A percentile compares a stretch with the other conserved stretches of the same genome.
These are phyloP conservation scores for Apostichopus californicus DNA, from an alignment of 35 echinoderm and acorn worm genomes.

Conservation along the genomic window DNA sequence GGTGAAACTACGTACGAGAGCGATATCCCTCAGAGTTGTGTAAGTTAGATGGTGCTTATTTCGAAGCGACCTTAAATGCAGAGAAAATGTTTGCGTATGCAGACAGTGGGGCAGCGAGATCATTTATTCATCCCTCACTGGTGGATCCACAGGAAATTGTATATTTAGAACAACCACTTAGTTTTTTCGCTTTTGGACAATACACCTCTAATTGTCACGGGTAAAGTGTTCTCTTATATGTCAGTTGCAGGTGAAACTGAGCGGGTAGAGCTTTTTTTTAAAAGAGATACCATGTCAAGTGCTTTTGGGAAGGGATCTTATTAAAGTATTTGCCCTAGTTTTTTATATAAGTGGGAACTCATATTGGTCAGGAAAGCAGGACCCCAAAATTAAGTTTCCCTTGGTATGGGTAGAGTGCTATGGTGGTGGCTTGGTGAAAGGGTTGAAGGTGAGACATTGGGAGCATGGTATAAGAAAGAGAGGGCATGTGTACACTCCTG, in stretches of 20 bases:
- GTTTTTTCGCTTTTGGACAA: background rate
- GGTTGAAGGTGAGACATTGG: background rate
- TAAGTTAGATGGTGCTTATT: slow-evolving; percentile 1
- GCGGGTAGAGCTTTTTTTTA: background rate
- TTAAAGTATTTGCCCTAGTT: background rate
- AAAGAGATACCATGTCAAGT: background rate
- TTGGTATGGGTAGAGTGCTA: background rate
- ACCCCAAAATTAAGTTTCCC: background rate
- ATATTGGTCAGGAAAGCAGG: slow-evolving; percentile 4
- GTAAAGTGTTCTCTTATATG: background rate
- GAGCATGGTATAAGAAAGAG: too few relatives aligned
- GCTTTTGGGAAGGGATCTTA: background rate
- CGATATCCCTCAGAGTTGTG: background rate
- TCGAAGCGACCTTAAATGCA: background rate
- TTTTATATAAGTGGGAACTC: background rate
- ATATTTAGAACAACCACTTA: background rate
- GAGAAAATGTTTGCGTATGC: background rate
- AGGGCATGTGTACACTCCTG: too few relatives aligned
- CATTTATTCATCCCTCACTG: background rate
- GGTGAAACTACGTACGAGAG: background rate
- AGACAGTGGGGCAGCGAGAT: slow-evolving; percentile 8
- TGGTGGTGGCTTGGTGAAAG: background rate
- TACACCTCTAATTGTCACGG: background rate
- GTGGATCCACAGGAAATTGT: background rate
- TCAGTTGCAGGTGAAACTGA: background rate